Conservation (phyloP, 2,113 vertebrate genomes). For the Cryptomyrus ogoouensis region DNA sequence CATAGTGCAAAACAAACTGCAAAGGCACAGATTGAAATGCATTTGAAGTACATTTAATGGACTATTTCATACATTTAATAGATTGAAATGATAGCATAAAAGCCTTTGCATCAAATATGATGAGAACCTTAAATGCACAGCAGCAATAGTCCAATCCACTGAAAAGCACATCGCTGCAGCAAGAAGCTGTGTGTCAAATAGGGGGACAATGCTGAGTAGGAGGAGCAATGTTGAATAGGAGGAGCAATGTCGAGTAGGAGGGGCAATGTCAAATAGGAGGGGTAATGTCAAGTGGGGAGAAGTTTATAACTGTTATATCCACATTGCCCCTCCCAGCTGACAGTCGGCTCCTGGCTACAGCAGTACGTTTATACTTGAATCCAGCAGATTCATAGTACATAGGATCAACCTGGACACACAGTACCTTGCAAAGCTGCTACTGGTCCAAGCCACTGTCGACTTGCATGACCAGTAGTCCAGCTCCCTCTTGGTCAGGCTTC, state of each 20-base stretch:
- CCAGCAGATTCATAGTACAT: background rate
- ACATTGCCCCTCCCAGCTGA: too few relatives aligned
- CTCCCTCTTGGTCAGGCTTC: background rate
- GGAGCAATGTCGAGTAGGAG: too few relatives aligned
- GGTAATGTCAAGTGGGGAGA: too few relatives aligned
- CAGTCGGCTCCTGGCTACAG: too few relatives aligned
- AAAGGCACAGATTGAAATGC: background rate
- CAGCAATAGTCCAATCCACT: background rate
- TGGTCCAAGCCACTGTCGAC: background rate
- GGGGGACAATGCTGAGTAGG: too few relatives aligned
- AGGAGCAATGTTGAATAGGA: too few relatives aligned
- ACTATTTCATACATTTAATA: background rate
- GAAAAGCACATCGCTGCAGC: too few relatives aligned
- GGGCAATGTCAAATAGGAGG: too few relatives aligned
- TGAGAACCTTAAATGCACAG: background rate
- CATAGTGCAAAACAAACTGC: background rate
- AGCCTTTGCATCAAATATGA: background rate
- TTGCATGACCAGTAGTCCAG: background rate
- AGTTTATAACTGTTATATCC: too few relatives aligned
- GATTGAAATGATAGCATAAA: background rate
- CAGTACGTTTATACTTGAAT: too few relatives aligned
- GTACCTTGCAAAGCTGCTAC: background rate
- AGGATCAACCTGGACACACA: background rate
- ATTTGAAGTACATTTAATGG: background rate
- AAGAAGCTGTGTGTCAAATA: too few relatives aligned